These are phyloP conservation scores for Ceramica pisi DNA, from an alignment of 2,888 invertebrate genomes.

Conservation along the genomic window DNA sequence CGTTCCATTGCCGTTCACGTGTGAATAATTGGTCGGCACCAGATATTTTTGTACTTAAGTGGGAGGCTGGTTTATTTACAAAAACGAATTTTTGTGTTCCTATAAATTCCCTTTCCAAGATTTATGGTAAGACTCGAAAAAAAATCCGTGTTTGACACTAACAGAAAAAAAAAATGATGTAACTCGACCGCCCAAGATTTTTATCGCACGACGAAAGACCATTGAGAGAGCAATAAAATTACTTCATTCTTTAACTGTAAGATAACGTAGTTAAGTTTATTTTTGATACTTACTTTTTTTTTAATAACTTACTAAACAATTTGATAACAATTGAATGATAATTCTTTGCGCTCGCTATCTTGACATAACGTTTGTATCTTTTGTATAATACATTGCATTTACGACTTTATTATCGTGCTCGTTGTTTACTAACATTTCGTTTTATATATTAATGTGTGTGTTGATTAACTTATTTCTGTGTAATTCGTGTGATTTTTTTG, in stretches of 20 bases:
- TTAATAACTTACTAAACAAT: constrained; percentile 48
- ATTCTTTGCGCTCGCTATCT: constrained; percentile 42
- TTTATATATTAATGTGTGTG: constrained; percentile 30
- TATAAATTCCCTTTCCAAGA: neutral
- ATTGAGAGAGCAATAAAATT: constrained; percentile 46
- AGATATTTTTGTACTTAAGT: constrained; percentile 10
- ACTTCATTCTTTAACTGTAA: constrained; percentile 28
- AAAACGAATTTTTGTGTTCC: too few relatives aligned
- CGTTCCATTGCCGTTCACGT: constrained; percentile 25
- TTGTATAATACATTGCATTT: constrained; percentile 81
- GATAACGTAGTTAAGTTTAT: constrained; percentile 29
- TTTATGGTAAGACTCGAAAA: neutral
- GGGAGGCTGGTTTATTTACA: constrained; percentile 2
- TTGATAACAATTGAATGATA: constrained; percentile 57
- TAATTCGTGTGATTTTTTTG: neutral
- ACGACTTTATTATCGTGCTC: constrained; percentile 56
- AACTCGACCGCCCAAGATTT: neutral
- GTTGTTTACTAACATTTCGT: constrained; percentile 62
- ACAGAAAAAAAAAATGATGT: neutral
- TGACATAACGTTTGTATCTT: constrained; percentile 49
- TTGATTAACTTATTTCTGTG: constrained; percentile 35
- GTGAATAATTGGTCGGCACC: constrained; percentile 31
- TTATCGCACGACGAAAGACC: constrained; percentile 53
- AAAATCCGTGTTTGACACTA: neutral
- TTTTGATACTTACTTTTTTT: constrained; percentile 20